These are phyloP conservation scores for Regulus satrapa DNA, from an alignment of 2,113 vertebrate species.

Conservation along the genomic window DNA sequence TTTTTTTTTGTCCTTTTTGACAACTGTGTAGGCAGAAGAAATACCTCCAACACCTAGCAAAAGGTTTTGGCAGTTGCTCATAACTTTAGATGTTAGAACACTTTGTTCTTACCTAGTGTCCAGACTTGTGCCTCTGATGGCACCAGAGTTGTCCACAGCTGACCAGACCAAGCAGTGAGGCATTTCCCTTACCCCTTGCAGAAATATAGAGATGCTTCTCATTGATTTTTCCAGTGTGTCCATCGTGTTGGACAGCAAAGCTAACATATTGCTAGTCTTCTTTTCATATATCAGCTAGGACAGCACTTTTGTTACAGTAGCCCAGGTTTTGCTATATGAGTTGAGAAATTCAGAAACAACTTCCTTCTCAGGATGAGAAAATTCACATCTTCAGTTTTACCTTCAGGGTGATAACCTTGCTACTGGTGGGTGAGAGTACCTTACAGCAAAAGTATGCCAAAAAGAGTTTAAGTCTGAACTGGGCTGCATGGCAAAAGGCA, in stretches of 20 bases:
- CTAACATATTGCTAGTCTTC: neutral
- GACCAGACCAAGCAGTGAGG: neutral
- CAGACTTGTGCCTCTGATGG: neutral
- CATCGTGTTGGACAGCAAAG: neutral
- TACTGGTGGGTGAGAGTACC: neutral
- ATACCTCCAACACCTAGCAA: neutral
- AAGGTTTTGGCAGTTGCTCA: neutral
- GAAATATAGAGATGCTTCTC: neutral
- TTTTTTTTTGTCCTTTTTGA: neutral
- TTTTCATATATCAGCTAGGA: neutral
- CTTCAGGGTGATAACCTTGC: neutral
- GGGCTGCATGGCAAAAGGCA: neutral
- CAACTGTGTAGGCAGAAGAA: neutral
- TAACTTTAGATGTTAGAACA: neutral
- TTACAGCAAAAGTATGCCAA: neutral
- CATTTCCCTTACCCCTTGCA: neutral
- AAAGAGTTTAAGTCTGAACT: neutral
- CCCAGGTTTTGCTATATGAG: neutral
- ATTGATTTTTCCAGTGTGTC: neutral
- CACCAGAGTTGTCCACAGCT: neutral
- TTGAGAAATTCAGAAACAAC: neutral
- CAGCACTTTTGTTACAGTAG: neutral
- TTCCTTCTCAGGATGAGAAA: neutral
- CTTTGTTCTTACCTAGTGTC: neutral
- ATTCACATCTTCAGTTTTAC: neutral